Evolutionary conservation across 2,888 invertebrate species (phyloP).

Genomic region (Arctia plantaginis): DNA sequence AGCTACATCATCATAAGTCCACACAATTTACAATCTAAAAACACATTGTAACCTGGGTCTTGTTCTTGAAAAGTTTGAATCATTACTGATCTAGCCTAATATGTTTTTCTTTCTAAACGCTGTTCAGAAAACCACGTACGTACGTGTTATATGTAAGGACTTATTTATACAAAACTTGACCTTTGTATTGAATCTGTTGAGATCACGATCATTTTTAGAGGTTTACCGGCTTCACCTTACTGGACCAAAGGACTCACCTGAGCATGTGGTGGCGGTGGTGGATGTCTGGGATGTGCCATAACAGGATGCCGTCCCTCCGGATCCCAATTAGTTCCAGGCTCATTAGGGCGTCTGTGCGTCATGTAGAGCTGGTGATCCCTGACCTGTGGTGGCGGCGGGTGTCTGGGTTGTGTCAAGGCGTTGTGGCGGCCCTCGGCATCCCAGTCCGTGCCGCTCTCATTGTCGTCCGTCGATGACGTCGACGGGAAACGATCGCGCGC

Average conservation of each 20-base stretch:
- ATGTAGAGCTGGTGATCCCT: constrained; percentile 33
- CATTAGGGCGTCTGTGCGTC: constrained; percentile 33
- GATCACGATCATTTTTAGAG: background rate
- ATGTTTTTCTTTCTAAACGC: no score
- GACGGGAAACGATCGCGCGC: constrained; percentile 90
- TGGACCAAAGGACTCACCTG: background rate
- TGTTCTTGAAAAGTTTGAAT: no score
- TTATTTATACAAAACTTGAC: background rate
- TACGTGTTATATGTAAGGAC: no score
- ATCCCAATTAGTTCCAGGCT: constrained; percentile 15
- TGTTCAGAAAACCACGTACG: no score
- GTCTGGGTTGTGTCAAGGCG: constrained; percentile 39
- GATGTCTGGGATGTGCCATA: constrained; percentile 23
- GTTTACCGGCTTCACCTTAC: background rate
- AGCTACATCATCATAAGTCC: no score
- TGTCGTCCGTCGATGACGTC: constrained; percentile 89
- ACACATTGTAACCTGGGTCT: no score
- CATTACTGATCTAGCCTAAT: no score
- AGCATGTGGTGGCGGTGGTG: constrained; percentile 17
- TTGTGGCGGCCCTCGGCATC: constrained; percentile 69
- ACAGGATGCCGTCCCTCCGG: constrained; percentile 25
- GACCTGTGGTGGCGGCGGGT: constrained; percentile 44
- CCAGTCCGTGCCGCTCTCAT: constrained; percentile 87
- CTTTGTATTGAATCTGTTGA: no score
- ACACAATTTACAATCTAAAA: no score